Conservation (phyloP, 2,113 vertebrate species). For the Montifringilla adamsi region DNA sequence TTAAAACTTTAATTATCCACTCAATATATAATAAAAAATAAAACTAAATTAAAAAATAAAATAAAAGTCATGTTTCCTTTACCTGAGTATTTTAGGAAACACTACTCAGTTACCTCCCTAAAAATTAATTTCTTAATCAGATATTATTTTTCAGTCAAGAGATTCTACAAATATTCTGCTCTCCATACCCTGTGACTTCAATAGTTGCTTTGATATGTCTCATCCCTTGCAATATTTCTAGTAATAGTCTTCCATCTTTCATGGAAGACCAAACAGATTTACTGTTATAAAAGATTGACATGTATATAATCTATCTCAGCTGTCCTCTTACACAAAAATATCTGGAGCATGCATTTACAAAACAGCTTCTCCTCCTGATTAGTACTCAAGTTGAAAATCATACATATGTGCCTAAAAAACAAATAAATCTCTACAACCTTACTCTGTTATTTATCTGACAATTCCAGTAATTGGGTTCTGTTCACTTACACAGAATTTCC, state of each 20-base stretch:
- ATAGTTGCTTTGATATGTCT: background rate
- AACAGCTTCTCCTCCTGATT: background rate
- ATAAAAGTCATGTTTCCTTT: background rate
- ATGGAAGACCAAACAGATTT: conserved; percentile 20
- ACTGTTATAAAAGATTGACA: background rate
- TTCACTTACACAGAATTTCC: background rate
- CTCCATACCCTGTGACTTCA: background rate
- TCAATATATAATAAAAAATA: background rate
- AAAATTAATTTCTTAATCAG: background rate
- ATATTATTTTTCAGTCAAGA: background rate
- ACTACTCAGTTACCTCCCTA: background rate
- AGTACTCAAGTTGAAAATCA: conserved; percentile 14
- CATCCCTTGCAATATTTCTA: background rate
- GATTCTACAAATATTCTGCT: background rate
- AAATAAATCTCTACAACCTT: conserved; percentile 1
- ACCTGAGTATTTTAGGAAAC: background rate
- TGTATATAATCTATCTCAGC: background rate
- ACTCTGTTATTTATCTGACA: conserved; percentile 31
- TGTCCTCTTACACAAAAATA: conserved; percentile 24
- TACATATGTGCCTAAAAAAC: background rate
- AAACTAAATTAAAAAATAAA: background rate
- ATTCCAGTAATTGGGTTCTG: conserved; percentile 3
- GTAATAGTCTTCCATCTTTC: background rate
- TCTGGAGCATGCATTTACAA: background rate
- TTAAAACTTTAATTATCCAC: background rate